Evolutionary conservation across 1,140 invertebrate species (phyloP), one percentile per base, ranked within the genome.

Genomic region (Camponotus pennsylvanicus): DNA sequence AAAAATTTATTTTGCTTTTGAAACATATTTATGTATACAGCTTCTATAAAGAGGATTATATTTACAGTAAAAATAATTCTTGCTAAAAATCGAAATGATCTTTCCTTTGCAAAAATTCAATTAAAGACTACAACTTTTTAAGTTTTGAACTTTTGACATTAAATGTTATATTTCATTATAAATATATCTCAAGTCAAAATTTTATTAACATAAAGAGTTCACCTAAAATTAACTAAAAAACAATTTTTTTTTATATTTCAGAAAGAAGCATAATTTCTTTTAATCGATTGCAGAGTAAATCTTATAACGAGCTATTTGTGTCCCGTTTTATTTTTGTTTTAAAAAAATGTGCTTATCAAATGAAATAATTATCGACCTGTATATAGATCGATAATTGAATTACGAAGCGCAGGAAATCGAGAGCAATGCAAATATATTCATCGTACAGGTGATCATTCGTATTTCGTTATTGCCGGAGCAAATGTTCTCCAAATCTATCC

Each of bases 341-440:
- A 42, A 77, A 77, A 40, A 5, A 13, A 0, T 13, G 8, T 3
- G 15, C 3, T 6, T 27, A 49, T 49, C 45, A 4, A 49, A 15
- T 49, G 13, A 49, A 49, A 3, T 49, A 15, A 55, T n/a, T 21
- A 34, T 45, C 1, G 45, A 66, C 9, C 18, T 5, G 32, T 45
- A 45, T 27, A 45, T 45, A 77, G 75, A 64, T 64, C 6, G n/a
- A 3, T 21, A 77, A 78, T 66, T 1, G 2, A 77, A 45, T 64
- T 11, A 42, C 13, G 6, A 6, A 32, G 8, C 21, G 15, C 27
- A 18, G 52, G 27, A 80, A 70, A 42, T 37, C 21, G 15, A 9
- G 21, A 42, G 2, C 8, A 55, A 52, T 40, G 21, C 8, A 13
- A 67, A 7, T 13, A 2, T 40, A 37, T 78, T 77, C 55, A 15